Conservation (phyloP, 1,140 invertebrate genomes). For the Drosophila pandora region DNA sequence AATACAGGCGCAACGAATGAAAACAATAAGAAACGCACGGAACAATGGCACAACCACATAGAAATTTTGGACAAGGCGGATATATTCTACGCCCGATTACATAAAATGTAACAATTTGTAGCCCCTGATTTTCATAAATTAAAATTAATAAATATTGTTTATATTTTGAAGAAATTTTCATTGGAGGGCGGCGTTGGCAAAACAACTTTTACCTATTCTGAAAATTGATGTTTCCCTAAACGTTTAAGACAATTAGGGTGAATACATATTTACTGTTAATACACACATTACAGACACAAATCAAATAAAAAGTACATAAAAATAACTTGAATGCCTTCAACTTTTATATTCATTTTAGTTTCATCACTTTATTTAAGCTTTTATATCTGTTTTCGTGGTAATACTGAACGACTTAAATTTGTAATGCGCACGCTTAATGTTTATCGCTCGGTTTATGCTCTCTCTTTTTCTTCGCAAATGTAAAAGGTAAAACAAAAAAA, state of each 20-base stretch:
- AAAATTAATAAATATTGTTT: constrained; percentile 1
- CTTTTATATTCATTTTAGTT: background rate
- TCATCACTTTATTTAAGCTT: background rate
- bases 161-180: constrained; percentile 5
- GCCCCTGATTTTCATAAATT: constrained; percentile 13
- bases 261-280: constrained; percentile 3
- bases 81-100: background rate
- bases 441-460: background rate
- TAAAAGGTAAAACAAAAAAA: constrained; percentile 6
- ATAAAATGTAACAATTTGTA: background rate
- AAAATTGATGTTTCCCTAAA: constrained; percentile 8
- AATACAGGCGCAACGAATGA: no score
- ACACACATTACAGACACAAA: constrained; percentile 3
- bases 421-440: no score
- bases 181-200: constrained; percentile 1
- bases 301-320: background rate
- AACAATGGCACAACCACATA: no score
- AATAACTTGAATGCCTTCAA: background rate
- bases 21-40: no score
- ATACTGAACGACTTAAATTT: no score
- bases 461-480: constrained; percentile 5
- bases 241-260: background rate
- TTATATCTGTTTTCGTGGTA: background rate
- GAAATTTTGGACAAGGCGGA: background rate
- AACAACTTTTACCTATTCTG: constrained; percentile 16